Percentiles rank a stretch among this genome's conserved stretches.
These are phyloP conservation scores for Adelosebastes latens DNA, from an alignment of 2,797 vertebrate genomes.

Conservation along the genomic window DNA sequence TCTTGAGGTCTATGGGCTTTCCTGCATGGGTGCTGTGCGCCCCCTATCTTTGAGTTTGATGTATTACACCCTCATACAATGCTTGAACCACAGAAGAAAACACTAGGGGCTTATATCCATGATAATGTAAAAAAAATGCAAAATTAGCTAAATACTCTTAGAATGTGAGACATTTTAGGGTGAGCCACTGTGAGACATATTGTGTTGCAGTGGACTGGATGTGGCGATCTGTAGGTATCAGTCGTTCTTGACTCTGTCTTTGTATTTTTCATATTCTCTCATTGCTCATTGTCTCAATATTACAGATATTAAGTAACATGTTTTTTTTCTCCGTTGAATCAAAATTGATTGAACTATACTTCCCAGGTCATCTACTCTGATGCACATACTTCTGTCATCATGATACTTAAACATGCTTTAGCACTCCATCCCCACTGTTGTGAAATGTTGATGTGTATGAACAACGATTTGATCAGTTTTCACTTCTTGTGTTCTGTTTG, in stretches of 20 bases:
- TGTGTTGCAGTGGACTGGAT: not conserved
- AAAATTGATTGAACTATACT: not conserved
- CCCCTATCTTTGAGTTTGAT: conserved; percentile 18
- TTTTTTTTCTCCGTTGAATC: not conserved
- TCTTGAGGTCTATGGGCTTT: not conserved
- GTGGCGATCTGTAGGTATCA: not conserved
- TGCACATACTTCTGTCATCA: not conserved
- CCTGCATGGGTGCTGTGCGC: conserved; percentile 1
- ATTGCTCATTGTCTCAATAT: not conserved
- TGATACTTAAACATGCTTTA: not conserved
- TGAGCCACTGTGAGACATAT: not conserved
- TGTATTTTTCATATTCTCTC: not conserved
- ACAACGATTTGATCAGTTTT: not conserved
- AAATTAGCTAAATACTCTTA: fast-evolving
- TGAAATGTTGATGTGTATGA: not conserved
- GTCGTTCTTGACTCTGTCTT: not conserved
- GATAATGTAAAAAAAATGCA: not conserved
- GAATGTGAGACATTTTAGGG: not conserved
- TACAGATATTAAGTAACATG: not conserved
- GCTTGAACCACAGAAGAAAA: not conserved
- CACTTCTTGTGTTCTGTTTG: not conserved
- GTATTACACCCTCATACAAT: not conserved
- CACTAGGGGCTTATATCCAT: not conserved
- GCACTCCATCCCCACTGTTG: not conserved
- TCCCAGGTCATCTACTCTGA: not conserved